Percentiles rank a stretch among this genome's conserved stretches.
Evolutionary conservation across 35 echinoderm and acorn worm species (phyloP).

Genomic region (Ophioderma brevispina): DNA sequence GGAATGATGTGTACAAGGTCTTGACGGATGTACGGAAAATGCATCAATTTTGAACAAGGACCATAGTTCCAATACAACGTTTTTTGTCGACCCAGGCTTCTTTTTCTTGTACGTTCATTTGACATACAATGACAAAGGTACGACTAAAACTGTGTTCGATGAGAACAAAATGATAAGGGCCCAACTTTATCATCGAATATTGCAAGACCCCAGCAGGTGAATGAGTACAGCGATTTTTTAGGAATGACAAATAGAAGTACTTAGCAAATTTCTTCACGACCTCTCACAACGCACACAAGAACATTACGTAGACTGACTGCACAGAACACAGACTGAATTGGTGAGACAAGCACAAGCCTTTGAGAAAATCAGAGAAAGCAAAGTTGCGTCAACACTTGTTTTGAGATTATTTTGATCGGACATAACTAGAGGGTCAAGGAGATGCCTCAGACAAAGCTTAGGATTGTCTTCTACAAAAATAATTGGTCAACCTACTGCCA

Average conservation of each 20-base stretch:
- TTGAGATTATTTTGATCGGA: not conserved
- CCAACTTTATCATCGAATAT: too few relatives aligned
- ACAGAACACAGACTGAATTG: slow-evolving; percentile 7
- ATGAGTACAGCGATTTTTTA: slow-evolving; percentile 15
- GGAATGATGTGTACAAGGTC: not conserved
- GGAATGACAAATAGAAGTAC: slow-evolving; percentile 37
- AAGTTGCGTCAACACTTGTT: not conserved
- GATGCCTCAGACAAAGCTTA: slow-evolving; percentile 35
- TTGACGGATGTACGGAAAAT: not conserved
- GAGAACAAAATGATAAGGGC: slow-evolving; percentile 2
- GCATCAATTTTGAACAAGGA: slow-evolving; percentile 3
- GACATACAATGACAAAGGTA: slow-evolving; percentile 7
- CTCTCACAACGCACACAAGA: not conserved
- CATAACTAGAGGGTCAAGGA: slow-evolving; percentile 7
- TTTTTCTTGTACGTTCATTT: too few relatives aligned
- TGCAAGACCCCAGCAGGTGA: slow-evolving; percentile 14
- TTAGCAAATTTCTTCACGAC: too few relatives aligned
- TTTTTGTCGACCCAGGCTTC: slow-evolving; percentile 19
- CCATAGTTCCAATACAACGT: slow-evolving; percentile 40
- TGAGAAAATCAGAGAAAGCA: not conserved
- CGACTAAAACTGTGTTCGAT: slow-evolving; percentile 21
- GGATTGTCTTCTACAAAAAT: slow-evolving; percentile 21
- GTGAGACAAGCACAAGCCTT: slow-evolving; percentile 17
- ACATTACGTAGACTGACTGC: slow-evolving; percentile 33
- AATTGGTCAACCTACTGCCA: slow-evolving; percentile 39